Percentiles rank a stretch among this genome's conserved stretches.
These are phyloP conservation scores for human (Homo sapiens) DNA, from an alignment of 2,113 vertebrate genomes.

Conservation along the genomic window DNA sequence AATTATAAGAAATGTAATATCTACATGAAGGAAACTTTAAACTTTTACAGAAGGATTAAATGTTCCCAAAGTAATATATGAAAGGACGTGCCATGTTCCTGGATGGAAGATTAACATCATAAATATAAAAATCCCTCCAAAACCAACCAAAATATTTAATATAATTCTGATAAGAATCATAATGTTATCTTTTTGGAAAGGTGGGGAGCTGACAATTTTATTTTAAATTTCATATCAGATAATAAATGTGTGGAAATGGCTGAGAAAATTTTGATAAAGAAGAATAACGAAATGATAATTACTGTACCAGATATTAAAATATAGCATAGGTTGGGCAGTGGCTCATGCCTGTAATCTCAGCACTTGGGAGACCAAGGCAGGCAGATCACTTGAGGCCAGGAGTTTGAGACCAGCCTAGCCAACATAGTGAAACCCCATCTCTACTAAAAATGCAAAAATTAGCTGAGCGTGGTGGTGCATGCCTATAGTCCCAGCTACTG, in stretches of 20 bases:
- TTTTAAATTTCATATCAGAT: not conserved
- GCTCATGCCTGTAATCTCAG: too few species aligned
- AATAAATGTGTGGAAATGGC: not conserved
- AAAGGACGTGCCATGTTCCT: not conserved
- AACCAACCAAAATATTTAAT: not conserved
- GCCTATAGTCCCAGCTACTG: too few species aligned
- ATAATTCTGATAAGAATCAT: not conserved
- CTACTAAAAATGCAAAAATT: too few species aligned
- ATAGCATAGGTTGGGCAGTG: too few species aligned
- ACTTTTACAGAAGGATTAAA: not conserved
- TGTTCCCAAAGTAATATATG: not conserved
- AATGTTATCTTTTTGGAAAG: not conserved
- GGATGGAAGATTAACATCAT: not conserved
- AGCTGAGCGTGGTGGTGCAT: too few species aligned
- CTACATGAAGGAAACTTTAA: not conserved
- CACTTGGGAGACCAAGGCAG: too few species aligned
- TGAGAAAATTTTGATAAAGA: not conserved
- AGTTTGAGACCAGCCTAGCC: too few species aligned
- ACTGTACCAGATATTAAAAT: not conserved
- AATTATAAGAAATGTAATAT: not conserved
- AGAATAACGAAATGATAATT: not conserved
- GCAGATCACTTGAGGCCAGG: too few species aligned
- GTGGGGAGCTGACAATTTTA: not conserved
- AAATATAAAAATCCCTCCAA: not conserved
- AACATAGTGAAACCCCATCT: too few species aligned